A percentile compares a stretch with the other conserved stretches of the same genome.
These are phyloP conservation scores for Trachymyrmex cornetzi DNA, from an alignment of 1,140 invertebrate genomes.

Conservation along the genomic window DNA sequence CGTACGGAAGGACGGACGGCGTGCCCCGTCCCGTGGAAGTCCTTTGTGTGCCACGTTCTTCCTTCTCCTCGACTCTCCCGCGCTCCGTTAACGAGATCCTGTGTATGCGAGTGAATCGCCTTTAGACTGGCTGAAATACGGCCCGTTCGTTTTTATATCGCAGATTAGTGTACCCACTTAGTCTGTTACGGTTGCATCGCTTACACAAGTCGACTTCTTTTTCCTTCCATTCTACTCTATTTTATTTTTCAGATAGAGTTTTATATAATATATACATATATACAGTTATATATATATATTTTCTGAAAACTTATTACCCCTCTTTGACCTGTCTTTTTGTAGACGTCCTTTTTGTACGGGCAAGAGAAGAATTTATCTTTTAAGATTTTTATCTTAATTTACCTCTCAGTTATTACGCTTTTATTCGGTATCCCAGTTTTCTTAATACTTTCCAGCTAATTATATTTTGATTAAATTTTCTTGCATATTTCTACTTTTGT, in stretches of 20 bases:
- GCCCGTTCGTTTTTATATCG: constrained; percentile 54
- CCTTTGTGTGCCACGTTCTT: constrained; percentile 10
- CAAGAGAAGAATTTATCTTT: neutral
- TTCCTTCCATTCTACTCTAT: neutral
- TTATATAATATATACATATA: neutral
- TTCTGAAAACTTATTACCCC: neutral
- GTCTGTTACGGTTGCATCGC: constrained; percentile 21
- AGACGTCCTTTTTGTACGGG: neutral
- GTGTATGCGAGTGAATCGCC: neutral
- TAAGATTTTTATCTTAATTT: constrained; percentile 27
- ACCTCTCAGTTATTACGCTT: constrained; percentile 29
- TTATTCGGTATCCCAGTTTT: neutral
- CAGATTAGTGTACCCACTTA: constrained; percentile 3
- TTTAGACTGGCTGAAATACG: constrained; percentile 37
- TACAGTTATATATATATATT: neutral
- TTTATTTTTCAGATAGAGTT: neutral
- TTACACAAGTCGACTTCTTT: constrained; percentile 6
- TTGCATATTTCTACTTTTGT: neutral
- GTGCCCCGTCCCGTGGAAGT: neutral
- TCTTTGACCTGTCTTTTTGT: neutral
- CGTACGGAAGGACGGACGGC: neutral
- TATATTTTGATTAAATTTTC: constrained; percentile 36
- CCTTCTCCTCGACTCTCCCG: neutral
- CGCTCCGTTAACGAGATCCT: constrained; percentile 21
- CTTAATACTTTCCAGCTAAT: constrained; percentile 34